These are phyloP conservation scores for Crotalus viridis DNA, from an alignment of 2,113 vertebrate species.

Conservation along the genomic window DNA sequence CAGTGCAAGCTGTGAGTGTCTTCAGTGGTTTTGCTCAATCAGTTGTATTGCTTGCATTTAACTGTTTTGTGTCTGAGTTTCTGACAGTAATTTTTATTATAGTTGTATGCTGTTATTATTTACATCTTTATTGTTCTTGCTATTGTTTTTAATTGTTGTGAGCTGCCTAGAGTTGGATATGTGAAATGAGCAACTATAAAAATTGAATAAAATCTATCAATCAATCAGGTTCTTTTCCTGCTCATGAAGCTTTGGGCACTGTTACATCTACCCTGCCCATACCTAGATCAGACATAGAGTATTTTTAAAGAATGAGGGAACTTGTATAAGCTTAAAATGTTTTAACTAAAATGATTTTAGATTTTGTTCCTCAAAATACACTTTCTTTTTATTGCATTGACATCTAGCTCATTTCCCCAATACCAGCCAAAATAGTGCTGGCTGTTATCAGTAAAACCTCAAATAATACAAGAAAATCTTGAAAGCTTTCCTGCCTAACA, in stretches of 20 bases:
- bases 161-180: neutral
- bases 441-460: neutral
- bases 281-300: neutral
- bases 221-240: neutral
- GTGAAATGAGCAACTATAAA: neutral
- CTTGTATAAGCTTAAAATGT: neutral
- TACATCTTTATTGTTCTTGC: neutral
- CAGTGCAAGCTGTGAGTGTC: neutral
- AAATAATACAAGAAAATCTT: neutral
- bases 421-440: neutral
- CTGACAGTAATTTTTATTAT: neutral
- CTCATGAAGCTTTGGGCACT: neutral
- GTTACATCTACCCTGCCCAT: neutral
- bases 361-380: neutral
- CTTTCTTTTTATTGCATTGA: neutral
- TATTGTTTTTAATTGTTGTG: neutral
- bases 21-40: neutral
- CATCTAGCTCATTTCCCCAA: neutral
- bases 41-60: neutral
- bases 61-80: neutral
- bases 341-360: neutral
- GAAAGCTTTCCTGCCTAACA: neutral
- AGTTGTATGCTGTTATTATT: neutral
- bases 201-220: neutral
- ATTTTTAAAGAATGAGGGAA: neutral